Conservation (phyloP, 2,888 invertebrate species). For the Acrobasis repandana region DNA sequence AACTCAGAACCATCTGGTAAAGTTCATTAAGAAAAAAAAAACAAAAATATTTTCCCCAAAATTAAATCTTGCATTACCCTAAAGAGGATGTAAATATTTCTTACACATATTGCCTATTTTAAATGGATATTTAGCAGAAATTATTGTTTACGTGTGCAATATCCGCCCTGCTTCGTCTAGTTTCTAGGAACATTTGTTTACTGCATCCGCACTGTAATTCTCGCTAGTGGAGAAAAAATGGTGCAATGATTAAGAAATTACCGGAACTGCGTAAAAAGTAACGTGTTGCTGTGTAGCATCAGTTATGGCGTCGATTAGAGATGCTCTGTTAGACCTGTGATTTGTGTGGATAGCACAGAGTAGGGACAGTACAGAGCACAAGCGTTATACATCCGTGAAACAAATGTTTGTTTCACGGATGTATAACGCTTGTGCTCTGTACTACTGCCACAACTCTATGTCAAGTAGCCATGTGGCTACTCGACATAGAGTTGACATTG, state of each 20-base stretch:
- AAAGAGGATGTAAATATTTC: background rate
- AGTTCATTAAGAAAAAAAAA: too few species aligned
- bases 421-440: too few species aligned
- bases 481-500: too few species aligned
- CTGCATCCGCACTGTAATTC: slow-evolving; percentile 12
- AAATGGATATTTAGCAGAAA: slow-evolving; percentile 14
- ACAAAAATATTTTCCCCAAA: too few species aligned
- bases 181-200: slow-evolving; percentile 13
- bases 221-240: slow-evolving; percentile 7
- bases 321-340: background rate
- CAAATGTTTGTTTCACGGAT: too few species aligned
- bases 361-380: background rate
- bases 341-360: background rate
- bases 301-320: slow-evolving; percentile 8
- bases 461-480: too few species aligned
- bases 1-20: too few species aligned
- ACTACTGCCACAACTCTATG: too few species aligned
- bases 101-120: background rate
- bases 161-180: slow-evolving; percentile 10
- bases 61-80: background rate
- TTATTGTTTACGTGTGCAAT: slow-evolving; percentile 23
- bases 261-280: slow-evolving; percentile 9
- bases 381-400: too few species aligned
- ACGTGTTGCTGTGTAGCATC: slow-evolving; percentile 1
- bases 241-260: slow-evolving; percentile 15